These are phyloP conservation scores for Erebia palarica DNA, from an alignment of 2,888 invertebrate species.

Conservation along the genomic window DNA sequence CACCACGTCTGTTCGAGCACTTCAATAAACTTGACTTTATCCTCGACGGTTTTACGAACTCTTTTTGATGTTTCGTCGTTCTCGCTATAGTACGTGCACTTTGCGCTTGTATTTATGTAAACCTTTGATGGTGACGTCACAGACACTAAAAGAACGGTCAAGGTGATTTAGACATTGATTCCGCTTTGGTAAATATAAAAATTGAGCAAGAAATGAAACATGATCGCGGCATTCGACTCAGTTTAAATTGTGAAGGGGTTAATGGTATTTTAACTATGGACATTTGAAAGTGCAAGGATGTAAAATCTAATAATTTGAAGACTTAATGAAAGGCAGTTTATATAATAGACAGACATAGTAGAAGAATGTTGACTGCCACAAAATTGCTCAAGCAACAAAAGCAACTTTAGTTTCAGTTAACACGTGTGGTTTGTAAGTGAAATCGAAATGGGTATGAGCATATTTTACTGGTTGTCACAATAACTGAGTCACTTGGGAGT, in stretches of 20 bases:
- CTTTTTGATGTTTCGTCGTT: conserved; percentile 65
- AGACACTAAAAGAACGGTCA: conserved; percentile 71
- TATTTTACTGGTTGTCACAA: conserved; percentile 36
- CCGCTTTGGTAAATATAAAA: conserved; percentile 25
- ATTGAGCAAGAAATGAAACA: conserved; percentile 32
- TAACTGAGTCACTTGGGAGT: conserved; percentile 45
- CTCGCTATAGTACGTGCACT: conserved; percentile 71
- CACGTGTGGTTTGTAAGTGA: conserved; percentile 31
- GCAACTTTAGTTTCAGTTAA: conserved; percentile 27
- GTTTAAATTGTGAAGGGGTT: conserved; percentile 34
- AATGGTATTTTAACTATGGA: too few species aligned
- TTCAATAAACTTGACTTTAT: conserved; percentile 61
- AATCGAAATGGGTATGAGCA: conserved; percentile 30
- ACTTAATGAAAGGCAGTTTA: conserved; percentile 3
- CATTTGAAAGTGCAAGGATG: conserved; percentile 6
- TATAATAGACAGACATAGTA: neutral
- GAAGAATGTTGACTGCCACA: conserved; percentile 8
- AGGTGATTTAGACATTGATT: conserved; percentile 47
- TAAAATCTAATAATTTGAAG: conserved; percentile 1
- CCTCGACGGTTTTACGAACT: conserved; percentile 45
- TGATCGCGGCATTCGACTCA: conserved; percentile 33
- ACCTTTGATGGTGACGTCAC: conserved; percentile 82
- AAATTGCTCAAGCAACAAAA: conserved; percentile 18
- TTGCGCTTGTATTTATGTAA: conserved; percentile 73
- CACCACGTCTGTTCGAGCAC: conserved; percentile 65